Evolutionary conservation across 2,888 invertebrate genomes (phyloP).

Genomic region (Agriotes lineatus): DNA sequence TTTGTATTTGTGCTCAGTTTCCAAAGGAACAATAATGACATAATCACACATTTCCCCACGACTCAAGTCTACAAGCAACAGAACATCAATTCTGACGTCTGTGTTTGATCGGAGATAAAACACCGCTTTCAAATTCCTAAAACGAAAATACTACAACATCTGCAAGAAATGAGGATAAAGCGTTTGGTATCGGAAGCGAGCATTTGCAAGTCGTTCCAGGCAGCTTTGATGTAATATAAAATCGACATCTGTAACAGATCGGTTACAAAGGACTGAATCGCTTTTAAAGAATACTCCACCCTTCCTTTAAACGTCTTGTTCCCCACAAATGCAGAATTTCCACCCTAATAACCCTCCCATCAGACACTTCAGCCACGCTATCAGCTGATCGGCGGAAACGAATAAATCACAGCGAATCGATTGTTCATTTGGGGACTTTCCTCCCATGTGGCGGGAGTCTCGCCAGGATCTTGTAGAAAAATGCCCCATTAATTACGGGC

Average conservation of each 20-base stretch:
- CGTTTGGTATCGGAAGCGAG: slow-evolving; percentile 32
- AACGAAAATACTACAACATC: not conserved
- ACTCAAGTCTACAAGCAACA: no score
- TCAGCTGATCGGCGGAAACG: slow-evolving; percentile 28
- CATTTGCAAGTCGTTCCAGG: slow-evolving; percentile 28
- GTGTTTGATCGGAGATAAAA: no score
- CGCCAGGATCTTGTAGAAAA: slow-evolving; percentile 1
- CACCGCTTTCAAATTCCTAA: no score
- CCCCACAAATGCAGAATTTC: slow-evolving; percentile 37
- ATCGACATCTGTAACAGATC: slow-evolving; percentile 65
- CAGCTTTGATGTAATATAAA: slow-evolving; percentile 54
- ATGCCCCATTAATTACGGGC: not conserved
- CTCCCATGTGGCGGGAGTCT: not conserved
- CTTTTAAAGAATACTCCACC: slow-evolving; percentile 55
- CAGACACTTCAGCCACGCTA: slow-evolving; percentile 40
- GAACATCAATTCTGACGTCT: no score
- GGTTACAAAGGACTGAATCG: slow-evolving; percentile 60
- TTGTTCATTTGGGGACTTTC: slow-evolving; percentile 24
- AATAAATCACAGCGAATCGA: slow-evolving; percentile 33
- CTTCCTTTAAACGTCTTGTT: slow-evolving; percentile 51
- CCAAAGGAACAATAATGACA: no score
- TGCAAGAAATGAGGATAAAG: not conserved
- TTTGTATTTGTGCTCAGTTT: no score
- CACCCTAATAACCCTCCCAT: slow-evolving; percentile 27
- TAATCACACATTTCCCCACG: no score